Percentiles rank a stretch among this genome's conserved stretches.
phyloP scores from a whole-genome alignment of 2,113 vertebrate genomes.

The Chinchilla lanigera region DNA sequence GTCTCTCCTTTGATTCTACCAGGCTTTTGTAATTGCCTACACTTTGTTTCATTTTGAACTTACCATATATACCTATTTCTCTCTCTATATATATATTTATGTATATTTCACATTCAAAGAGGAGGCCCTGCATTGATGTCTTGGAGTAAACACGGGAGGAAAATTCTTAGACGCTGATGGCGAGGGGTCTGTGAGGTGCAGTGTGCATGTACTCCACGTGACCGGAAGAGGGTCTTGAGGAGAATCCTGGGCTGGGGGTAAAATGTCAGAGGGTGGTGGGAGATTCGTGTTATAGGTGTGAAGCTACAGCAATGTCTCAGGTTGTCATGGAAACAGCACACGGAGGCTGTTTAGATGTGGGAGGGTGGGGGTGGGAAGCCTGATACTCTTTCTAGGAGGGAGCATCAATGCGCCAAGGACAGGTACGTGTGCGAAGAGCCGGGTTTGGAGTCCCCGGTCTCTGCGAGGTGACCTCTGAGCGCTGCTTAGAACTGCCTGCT shows the following conservation, averaged over 20 bases:
- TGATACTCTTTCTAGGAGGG: slow-evolving; percentile 40
- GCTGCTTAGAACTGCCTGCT: not conserved
- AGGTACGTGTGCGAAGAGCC: slow-evolving; percentile 3
- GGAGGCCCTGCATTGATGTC: not conserved
- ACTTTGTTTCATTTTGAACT: slow-evolving; percentile 4
- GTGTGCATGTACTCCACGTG: not conserved
- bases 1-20: not conserved
- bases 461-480: slow-evolving; percentile 7
- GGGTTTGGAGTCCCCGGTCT: not conserved
- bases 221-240: slow-evolving; percentile 6
- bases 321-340: slow-evolving; percentile 74
- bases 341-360: not conserved
- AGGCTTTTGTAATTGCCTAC: not conserved
- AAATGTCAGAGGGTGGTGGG: not conserved
- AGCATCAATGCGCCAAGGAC: slow-evolving; percentile 56
- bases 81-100: not conserved
- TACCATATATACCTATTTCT: not conserved
- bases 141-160: not conserved
- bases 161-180: not conserved
- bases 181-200: not conserved
- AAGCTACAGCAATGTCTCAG: slow-evolving; percentile 46
- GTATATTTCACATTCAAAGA: not conserved
- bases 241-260: not conserved
- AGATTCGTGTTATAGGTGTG: slow-evolving; percentile 31
- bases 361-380: slow-evolving; percentile 12